Evolutionary conservation across 2,797 vertebrate genomes (phyloP), one percentile per base, ranked within the genome.

Genomic region (Catostomus latipinnis): DNA sequence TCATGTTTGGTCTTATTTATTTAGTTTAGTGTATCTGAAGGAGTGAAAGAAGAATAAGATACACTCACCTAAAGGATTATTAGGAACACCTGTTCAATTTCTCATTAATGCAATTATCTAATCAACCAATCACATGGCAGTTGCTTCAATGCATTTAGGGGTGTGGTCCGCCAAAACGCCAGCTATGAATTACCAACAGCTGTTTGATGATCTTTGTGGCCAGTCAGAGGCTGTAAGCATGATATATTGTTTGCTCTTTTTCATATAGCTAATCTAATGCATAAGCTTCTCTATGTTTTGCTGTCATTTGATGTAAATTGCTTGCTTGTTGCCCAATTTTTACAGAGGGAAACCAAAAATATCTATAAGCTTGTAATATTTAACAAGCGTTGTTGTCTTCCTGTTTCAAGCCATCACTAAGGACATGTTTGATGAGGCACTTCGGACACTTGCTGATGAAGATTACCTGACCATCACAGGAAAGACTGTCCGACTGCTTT

Each of bases 361-460:
- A 34, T 34, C 34, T 34, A 4, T 34, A 34, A 34, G 34, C 34
- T 34, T 34, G 4, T 3, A 34, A 34, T 34, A 34, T 34, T 34
- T 34, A 34, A 34, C 34, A 34, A 34, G 34, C 34, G 4, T 34
- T 34, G 34, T 60, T 34, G 14, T 69, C 49, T 6, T 43, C 5
- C 5, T 10, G 72, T 90, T 90, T 16, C 87, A 99, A 98, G 98
- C 97, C 13, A 88, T 99, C 87, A 99, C 98, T 0, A 99, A 96
- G 91, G 97, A 99, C 86, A 94, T 98, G 95, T 99, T 99, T 78
- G 97, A 99, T 56, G 97, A 99, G 92, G 97, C 96, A 0, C 95
- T 99, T 65, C 92, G 94, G 74, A 93, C 97, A 11, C 90, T 99
- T 85, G 93, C 96, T 52, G 98, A 99, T 83, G 97, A 98, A 5